Percentiles rank a stretch among this genome's conserved stretches.
Conservation (phyloP, 2,113 vertebrate species). For the Alethe diademata region DNA sequence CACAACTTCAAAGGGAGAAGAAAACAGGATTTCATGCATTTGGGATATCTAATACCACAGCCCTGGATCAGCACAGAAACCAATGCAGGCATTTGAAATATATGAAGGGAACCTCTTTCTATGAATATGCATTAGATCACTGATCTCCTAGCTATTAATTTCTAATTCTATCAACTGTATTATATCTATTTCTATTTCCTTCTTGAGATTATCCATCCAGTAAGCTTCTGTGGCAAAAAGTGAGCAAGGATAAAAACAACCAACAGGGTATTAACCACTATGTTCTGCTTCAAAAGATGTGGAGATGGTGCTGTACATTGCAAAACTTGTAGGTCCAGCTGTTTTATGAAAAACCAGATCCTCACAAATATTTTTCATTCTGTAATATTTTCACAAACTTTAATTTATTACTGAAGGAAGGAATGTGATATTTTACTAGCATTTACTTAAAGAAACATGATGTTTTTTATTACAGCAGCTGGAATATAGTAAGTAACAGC, state of each 20-base stretch:
- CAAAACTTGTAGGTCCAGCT: not conserved
- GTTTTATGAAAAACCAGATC: not conserved
- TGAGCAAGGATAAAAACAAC: not conserved
- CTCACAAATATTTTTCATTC: constrained; percentile 24
- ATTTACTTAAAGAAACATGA: not conserved
- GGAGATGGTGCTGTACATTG: not conserved
- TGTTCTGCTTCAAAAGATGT: not conserved
- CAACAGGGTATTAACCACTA: not conserved
- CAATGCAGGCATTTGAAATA: not conserved
- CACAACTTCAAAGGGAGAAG: constrained; percentile 26
- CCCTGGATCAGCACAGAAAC: not conserved
- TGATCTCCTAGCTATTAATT: not conserved
- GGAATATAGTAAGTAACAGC: constrained; percentile 9
- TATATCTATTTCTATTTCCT: not conserved
- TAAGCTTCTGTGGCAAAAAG: not conserved
- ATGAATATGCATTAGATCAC: not conserved
- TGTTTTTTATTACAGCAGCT: constrained; percentile 16
- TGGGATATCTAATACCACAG: not conserved
- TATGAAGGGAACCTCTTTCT: not conserved
- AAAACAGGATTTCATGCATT: constrained; percentile 23
- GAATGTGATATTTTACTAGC: constrained; percentile 43
- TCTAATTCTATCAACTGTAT: not conserved
- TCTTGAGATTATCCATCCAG: not conserved
- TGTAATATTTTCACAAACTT: constrained; percentile 11
- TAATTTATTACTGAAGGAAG: constrained; percentile 25